Evolutionary conservation across 2,113 vertebrate species (phyloP), one percentile per base, ranked within the genome.

Genomic region (Daubentonia madagascariensis): DNA sequence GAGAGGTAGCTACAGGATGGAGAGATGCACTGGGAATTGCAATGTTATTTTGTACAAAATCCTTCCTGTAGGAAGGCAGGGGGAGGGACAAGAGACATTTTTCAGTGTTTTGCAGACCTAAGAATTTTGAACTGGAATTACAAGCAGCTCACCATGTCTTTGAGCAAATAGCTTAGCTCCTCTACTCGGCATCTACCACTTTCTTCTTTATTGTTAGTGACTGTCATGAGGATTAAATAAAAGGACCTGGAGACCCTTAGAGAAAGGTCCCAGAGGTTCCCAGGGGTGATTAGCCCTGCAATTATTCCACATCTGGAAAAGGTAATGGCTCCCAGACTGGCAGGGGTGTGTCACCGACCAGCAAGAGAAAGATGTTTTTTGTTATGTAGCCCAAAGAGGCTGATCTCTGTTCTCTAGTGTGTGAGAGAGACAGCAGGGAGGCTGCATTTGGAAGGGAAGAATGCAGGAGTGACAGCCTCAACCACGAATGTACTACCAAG

Each of bases 271-370:
- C 68, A 86, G 78, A 79, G 65, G 83, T 78, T 63, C 61, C 52
- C 43, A 48, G 35, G 32, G 75, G 63, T 83, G 72, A 78, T 54
- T 16, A 88, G 73, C 13, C 67, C 40, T 94, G 95, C 5, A 81
- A 93, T 80, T 68, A 89, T 20, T 30, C 85, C 59, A 85, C 96
- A 89, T 96, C 89, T 97, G 97, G 96, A 96, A 96, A 80, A 84
- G 37, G 79, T 84, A 96, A 94, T 80, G 48, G 94, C 86, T 91
- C 63, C 75, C 68, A 93, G 92, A 91, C 75, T 80, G 83, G 89
- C 73, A 86, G 89, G 57, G 45, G 35, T 0, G 2, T 45, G 90
- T 72, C 28, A 32, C n/a, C 0, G 37, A 35, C 40, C 73, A 65
- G 63, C 13, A 25, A 52, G 61, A 89, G 72, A 89, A 88, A 91